Conservation (phyloP, 2,888 invertebrate genomes). For the Eupithecia tripunctaria region DNA sequence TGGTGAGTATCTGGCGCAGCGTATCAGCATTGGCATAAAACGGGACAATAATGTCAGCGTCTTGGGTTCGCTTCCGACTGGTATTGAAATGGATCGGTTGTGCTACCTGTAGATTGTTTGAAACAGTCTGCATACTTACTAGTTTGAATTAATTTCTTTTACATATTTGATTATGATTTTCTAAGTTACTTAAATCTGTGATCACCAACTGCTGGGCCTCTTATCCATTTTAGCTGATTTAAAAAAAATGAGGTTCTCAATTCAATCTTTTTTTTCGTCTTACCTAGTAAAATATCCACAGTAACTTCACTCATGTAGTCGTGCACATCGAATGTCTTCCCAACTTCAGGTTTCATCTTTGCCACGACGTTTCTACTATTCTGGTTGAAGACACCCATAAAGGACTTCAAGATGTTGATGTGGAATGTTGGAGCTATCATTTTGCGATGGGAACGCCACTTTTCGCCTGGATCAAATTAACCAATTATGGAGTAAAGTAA, state of each 20-base stretch:
- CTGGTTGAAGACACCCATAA: slow-evolving; percentile 90
- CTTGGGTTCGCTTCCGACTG: too few species aligned
- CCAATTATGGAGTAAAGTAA: neutral
- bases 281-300: slow-evolving; percentile 89
- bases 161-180: too few species aligned
- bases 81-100: too few species aligned
- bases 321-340: slow-evolving; percentile 90
- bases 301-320: slow-evolving; percentile 92
- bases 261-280: too few species aligned
- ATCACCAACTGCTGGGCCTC: neutral
- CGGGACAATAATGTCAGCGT: too few species aligned
- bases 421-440: slow-evolving; percentile 94
- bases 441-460: slow-evolving; percentile 92
- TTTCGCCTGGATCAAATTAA: slow-evolving; percentile 81
- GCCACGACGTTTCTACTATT: slow-evolving; percentile 89
- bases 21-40: too few species aligned
- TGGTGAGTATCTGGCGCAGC: too few species aligned
- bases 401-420: slow-evolving; percentile 91
- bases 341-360: slow-evolving; percentile 86
- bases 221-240: too few species aligned
- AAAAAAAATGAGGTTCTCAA: too few species aligned
- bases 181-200: neutral
- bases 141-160: too few species aligned
- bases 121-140: too few species aligned
- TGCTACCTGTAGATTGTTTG: too few species aligned